phyloP scores from a whole-genome alignment of 2,113 vertebrate genomes.

The Nanger granti region DNA sequence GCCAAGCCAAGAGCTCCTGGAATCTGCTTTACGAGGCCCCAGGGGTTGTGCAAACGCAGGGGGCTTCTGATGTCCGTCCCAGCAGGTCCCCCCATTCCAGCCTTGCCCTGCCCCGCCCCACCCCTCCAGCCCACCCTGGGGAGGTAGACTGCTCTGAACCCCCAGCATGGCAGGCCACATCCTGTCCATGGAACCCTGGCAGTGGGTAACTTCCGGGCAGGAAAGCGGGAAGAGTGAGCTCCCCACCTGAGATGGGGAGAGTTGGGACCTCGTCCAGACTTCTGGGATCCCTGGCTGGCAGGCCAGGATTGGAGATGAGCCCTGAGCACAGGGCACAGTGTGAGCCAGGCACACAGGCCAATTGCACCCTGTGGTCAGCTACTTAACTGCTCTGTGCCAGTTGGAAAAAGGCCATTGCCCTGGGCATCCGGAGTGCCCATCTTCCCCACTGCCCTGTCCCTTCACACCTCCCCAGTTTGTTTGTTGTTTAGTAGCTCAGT shows the following conservation, averaged over 20 bases:
- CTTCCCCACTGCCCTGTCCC: not conserved
- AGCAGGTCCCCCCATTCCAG: not conserved
- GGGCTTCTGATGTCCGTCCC: not conserved
- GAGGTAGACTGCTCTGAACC: not conserved
- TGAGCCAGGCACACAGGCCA: fast-evolving
- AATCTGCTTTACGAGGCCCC: conserved; percentile 32
- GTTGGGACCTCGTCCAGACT: not conserved
- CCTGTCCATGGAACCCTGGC: not conserved
- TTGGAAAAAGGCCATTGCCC: not conserved
- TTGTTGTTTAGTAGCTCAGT: not conserved
- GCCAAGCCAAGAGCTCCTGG: conserved; percentile 25
- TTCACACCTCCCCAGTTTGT: not conserved
- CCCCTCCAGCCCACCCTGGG: not conserved
- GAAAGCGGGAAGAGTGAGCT: not conserved
- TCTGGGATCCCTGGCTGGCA: not conserved
- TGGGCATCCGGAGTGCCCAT: fast-evolving
- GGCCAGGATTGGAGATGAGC: not conserved
- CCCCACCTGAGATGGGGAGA: not conserved
- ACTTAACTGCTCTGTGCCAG: not conserved
- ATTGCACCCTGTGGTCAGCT: fast-evolving
- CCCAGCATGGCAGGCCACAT: not conserved
- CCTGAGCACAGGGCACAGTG: not conserved
- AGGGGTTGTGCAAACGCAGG: not conserved
- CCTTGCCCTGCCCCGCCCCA: not conserved
- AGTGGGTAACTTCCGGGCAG: not conserved